Evolutionary conservation across 2,113 vertebrate species (phyloP), one percentile per base, ranked within the genome.

Genomic region (Hemicordylus capensis): DNA sequence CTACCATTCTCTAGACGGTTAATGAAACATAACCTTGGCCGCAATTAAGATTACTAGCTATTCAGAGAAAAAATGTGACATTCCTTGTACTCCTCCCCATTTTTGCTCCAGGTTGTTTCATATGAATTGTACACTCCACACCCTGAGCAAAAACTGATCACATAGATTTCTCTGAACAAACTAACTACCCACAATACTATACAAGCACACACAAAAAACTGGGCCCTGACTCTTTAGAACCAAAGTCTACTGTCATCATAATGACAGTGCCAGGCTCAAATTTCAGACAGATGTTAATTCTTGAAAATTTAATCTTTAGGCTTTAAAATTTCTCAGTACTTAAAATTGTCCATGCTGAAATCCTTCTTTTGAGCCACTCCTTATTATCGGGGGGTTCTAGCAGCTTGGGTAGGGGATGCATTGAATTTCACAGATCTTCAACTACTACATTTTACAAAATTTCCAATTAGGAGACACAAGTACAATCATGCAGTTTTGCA

Each of bases 71-170:
- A 69, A 48, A 79, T 20, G 22, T 51, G 54, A 37, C n/a, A 61
- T 66, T 48, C 39, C 39, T 79, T 39, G 66, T 63, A 51, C 9
- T 39, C 42, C 22, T 79, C n/a, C 76, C 56, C n/a, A 80, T 48
- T 63, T 85, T 80, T 61, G 24, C 44, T 79, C 39, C 76, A 70
- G 76, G 75, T 34, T 78, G 39, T 59, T 76, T 79, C 63, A 20
- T 63, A 31, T 31, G 61, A 72, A 70, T n/a, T 31, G 19, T 39
- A 73, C 24, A 42, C 1, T 19, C 56, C 61, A 46, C 76, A 39
- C 58, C 77, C 51, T 20, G 22, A 63, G 66, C 54, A 70, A 63
- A 59, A 79, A 31, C 12, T 31, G 58, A 51, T 72, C 67, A 34
- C 44, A 63, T 15, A 56, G 12, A 7, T 11, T 4, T 6, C 31